Percentiles rank a stretch among this genome's conserved stretches.
phyloP scores from a whole-genome alignment of 1,140 invertebrate genomes.

The Prorops nasuta region DNA sequence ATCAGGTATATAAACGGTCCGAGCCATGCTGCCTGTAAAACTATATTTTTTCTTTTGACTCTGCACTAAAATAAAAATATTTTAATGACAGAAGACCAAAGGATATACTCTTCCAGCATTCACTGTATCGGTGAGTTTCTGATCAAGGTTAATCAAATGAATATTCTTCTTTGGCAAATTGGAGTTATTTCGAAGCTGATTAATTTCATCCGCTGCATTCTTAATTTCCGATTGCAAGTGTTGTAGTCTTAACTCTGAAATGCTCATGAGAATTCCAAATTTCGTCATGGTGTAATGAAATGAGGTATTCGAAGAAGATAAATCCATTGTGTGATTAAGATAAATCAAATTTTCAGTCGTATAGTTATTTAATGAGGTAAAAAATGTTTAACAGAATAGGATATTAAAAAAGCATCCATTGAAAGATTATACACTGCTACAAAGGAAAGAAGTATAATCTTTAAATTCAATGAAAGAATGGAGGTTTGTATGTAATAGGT shows the following conservation, averaged over 20 bases:
- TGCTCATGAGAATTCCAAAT: neutral
- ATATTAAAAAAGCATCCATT: no score
- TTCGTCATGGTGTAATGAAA: neutral
- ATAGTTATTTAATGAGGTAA: no score
- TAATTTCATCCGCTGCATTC: neutral
- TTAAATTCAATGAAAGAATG: no score
- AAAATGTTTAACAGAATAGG: no score
- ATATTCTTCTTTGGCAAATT: no score
- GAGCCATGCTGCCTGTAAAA: neutral
- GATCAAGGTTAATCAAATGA: neutral
- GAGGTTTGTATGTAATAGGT: no score
- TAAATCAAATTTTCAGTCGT: no score
- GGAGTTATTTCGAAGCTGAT: neutral
- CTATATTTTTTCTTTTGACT: neutral
- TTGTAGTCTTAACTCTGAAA: neutral
- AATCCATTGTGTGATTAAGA: slow-evolving; percentile 4
- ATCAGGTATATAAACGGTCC: neutral
- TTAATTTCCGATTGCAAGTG: neutral
- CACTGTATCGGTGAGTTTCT: neutral
- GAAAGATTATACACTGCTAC: no score
- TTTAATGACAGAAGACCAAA: neutral
- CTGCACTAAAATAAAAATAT: neutral
- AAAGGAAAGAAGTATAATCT: no score
- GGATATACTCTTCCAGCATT: neutral
- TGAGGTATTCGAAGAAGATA: neutral